phyloP scores from a whole-genome alignment of 1,140 invertebrate genomes.

The Drosophila ohnishii region DNA sequence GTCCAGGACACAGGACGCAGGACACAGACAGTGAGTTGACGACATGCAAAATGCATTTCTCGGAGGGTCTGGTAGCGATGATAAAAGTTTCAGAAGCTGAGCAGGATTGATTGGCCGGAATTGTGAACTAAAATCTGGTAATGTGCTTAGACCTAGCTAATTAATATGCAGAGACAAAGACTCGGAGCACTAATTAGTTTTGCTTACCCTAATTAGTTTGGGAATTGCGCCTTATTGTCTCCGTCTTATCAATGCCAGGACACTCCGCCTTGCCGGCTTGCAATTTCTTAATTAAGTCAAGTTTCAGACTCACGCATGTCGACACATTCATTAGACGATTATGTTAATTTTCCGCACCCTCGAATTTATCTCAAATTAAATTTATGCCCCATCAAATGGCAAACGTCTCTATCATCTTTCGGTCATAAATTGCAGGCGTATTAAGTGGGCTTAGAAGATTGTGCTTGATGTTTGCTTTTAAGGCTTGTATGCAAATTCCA shows the following conservation, averaged over 20 bases:
- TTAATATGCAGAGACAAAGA: conserved; percentile 37
- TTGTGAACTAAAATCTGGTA: conserved; percentile 7
- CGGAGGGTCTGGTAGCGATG: conserved; percentile 15
- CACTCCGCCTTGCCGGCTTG: background rate
- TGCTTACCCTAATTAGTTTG: conserved; percentile 55
- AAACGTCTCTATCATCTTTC: conserved; percentile 6
- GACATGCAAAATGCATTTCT: conserved; percentile 59
- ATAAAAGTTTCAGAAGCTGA: conserved; percentile 63
- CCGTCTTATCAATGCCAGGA: conserved; percentile 16
- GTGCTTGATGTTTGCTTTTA: background rate
- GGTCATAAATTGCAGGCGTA: conserved; percentile 3
- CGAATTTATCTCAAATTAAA: conserved; percentile 38
- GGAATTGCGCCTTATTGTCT: conserved; percentile 20
- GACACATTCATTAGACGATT: conserved; percentile 59
- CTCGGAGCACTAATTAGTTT: conserved; percentile 52
- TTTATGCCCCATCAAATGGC: conserved; percentile 22
- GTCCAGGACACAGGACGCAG: background rate
- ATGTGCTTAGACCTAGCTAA: conserved; percentile 34
- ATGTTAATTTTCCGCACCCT: conserved; percentile 49
- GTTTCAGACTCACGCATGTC: conserved; percentile 10
- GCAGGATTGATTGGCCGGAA: conserved; percentile 58
- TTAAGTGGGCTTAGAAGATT: conserved; percentile 18
- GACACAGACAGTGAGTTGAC: conserved; percentile 37
- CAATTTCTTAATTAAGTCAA: conserved; percentile 16
- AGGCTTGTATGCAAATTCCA: background rate